Percentiles rank a stretch among this genome's conserved stretches.
phyloP scores from a whole-genome alignment of 2,888 invertebrate genomes.

The Eupithecia dodoneata region DNA sequence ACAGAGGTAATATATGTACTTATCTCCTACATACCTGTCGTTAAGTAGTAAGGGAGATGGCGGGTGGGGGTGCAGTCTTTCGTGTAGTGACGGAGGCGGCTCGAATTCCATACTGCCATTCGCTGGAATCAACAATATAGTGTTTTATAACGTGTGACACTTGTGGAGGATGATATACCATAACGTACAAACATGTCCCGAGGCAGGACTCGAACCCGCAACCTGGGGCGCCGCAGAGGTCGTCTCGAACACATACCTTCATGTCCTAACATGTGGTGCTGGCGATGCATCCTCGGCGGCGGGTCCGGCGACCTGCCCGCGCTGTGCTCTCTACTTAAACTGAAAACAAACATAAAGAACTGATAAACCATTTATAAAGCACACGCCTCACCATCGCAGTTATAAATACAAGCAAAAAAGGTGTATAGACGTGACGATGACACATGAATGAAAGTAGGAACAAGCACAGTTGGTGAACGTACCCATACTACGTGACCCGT shows the following conservation, averaged over 20 bases:
- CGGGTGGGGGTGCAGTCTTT: slow-evolving; percentile 71
- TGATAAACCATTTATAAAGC: too few relatives aligned
- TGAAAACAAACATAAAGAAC: slow-evolving; percentile 46
- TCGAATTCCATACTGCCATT: slow-evolving; percentile 72
- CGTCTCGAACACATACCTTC: slow-evolving; percentile 52
- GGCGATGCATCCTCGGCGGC: slow-evolving; percentile 71
- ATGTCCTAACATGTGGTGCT: slow-evolving; percentile 66
- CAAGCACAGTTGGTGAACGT: too few relatives aligned
- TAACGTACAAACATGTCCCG: background rate
- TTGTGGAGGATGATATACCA: too few relatives aligned
- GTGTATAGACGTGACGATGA: too few relatives aligned
- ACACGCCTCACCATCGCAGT: too few relatives aligned
- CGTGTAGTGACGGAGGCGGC: slow-evolving; percentile 67
- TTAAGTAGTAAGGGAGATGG: slow-evolving; percentile 72
- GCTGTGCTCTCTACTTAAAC: slow-evolving; percentile 80
- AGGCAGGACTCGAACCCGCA: background rate
- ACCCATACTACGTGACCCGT: too few relatives aligned
- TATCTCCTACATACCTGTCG: slow-evolving; percentile 58
- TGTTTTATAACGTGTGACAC: background rate
- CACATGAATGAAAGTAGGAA: too few relatives aligned
- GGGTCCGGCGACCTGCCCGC: slow-evolving; percentile 80
- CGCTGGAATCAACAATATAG: slow-evolving; percentile 53
- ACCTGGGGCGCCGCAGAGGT: background rate
- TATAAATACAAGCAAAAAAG: too few relatives aligned
- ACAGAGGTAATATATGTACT: too few relatives aligned